A percentile compares a stretch with the other conserved stretches of the same genome.
These are phyloP conservation scores for Delichon dasypus DNA, from an alignment of 2,797 vertebrate species.

Conservation along the genomic window DNA sequence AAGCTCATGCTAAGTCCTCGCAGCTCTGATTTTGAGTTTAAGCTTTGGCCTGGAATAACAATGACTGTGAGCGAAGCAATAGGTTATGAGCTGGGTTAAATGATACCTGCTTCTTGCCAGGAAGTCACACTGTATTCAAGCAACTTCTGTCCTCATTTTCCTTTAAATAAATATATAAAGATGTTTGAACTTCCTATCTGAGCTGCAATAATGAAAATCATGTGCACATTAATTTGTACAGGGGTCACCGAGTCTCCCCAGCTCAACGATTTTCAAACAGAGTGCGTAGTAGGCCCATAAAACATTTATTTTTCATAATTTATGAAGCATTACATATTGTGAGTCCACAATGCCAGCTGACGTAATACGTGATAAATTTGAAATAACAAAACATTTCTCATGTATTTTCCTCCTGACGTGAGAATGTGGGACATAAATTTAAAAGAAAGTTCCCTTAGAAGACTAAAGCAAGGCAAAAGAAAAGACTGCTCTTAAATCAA, in stretches of 20 bases:
- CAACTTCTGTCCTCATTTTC: constrained; percentile 45
- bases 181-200: constrained; percentile 47
- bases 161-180: constrained; percentile 60
- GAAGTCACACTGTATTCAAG: constrained; percentile 19
- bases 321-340: constrained; percentile 73
- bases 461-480: constrained; percentile 54
- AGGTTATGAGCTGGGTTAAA: constrained; percentile 67
- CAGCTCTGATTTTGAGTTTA: constrained; percentile 72
- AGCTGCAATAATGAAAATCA: constrained; percentile 67
- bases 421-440: constrained; percentile 69
- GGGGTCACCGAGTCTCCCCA: constrained; percentile 61
- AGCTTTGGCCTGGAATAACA: constrained; percentile 76
- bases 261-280: constrained; percentile 61
- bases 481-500: constrained; percentile 53
- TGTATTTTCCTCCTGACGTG: constrained; percentile 69
- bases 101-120: constrained; percentile 49
- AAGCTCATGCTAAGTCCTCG: constrained; percentile 58
- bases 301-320: constrained; percentile 72
- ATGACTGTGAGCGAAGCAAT: constrained; percentile 60
- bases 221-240: constrained; percentile 58
- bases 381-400: constrained; percentile 72
- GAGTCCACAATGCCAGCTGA: constrained; percentile 66
- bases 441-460: constrained; percentile 65
- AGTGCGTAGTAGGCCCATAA: constrained; percentile 56
- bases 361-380: constrained; percentile 72